These are phyloP conservation scores for Umimayanthus chanpuru DNA, from an alignment of 92 coral and sea anemone genomes.

Conservation along the genomic window DNA sequence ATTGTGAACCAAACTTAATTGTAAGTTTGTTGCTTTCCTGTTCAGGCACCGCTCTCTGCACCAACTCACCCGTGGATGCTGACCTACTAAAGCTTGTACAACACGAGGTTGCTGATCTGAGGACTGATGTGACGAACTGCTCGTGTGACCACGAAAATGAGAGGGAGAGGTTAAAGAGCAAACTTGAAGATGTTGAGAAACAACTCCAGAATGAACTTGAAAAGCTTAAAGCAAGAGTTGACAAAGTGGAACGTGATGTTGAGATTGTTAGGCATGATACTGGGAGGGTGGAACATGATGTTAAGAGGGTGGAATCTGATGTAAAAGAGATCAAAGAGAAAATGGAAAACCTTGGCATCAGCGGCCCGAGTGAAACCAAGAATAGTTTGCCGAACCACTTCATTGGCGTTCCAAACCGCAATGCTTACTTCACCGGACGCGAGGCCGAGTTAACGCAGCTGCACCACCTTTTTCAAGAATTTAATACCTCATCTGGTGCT, in stretches of 20 bases:
- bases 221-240: neutral
- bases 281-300: too few species aligned
- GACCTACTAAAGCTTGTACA: neutral
- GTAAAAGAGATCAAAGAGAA: too few species aligned
- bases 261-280: neutral
- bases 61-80: conserved; percentile 7
- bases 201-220: neutral
- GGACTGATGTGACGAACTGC: neutral
- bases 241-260: neutral
- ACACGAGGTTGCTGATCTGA: conserved; percentile 14
- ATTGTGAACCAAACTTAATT: neutral
- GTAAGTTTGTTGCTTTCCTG: too few species aligned
- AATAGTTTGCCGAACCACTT: too few species aligned
- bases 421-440: too few species aligned
- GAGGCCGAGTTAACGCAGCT: too few species aligned
- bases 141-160: neutral
- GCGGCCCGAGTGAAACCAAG: too few species aligned
- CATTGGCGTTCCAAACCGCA: too few species aligned
- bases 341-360: neutral
- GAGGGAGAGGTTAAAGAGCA: neutral
- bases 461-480: too few species aligned
- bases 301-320: too few species aligned
- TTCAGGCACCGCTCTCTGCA: neutral
- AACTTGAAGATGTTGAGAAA: neutral
- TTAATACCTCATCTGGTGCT: too few species aligned